Conservation (phyloP, 2,888 invertebrate species). For the Heliconius hortense region DNA sequence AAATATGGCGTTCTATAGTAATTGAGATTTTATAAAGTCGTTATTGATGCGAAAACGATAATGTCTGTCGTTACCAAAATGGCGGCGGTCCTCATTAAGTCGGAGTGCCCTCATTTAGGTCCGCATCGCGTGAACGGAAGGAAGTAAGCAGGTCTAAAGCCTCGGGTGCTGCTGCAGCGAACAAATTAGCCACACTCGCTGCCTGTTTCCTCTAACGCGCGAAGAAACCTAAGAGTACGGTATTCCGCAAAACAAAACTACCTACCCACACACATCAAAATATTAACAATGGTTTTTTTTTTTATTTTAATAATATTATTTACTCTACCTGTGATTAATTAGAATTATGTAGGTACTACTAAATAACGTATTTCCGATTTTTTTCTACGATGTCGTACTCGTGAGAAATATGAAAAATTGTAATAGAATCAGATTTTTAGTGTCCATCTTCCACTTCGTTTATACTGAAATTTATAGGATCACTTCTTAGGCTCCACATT, state of each 20-base stretch:
- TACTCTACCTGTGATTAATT: not conserved
- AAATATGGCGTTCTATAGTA: constrained; percentile 34
- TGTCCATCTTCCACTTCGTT: too few relatives aligned
- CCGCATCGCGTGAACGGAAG: constrained; percentile 72
- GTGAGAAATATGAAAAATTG: too few relatives aligned
- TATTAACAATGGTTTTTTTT: not conserved
- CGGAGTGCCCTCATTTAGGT: constrained; percentile 74
- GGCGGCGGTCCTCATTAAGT: constrained; percentile 68
- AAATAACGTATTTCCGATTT: too few relatives aligned
- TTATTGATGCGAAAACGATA: constrained; percentile 38
- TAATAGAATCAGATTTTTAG: too few relatives aligned
- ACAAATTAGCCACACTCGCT: constrained; percentile 73
- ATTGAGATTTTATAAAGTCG: constrained; percentile 37
- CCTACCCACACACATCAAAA: not conserved
- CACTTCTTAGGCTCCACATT: too few relatives aligned
- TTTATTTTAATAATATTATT: not conserved
- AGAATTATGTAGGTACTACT: too few relatives aligned
- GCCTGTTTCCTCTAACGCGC: constrained; percentile 58
- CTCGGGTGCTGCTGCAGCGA: constrained; percentile 62
- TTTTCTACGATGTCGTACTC: too few relatives aligned
- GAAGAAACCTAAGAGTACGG: constrained; percentile 67
- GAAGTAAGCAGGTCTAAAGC: constrained; percentile 68
- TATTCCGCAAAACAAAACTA: constrained; percentile 46
- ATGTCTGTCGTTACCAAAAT: constrained; percentile 42
- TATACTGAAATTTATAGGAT: too few relatives aligned